Base-by-base conservation (phyloP, 2,113 vertebrate genomes). In the Neogobius melanostomus region DNA sequence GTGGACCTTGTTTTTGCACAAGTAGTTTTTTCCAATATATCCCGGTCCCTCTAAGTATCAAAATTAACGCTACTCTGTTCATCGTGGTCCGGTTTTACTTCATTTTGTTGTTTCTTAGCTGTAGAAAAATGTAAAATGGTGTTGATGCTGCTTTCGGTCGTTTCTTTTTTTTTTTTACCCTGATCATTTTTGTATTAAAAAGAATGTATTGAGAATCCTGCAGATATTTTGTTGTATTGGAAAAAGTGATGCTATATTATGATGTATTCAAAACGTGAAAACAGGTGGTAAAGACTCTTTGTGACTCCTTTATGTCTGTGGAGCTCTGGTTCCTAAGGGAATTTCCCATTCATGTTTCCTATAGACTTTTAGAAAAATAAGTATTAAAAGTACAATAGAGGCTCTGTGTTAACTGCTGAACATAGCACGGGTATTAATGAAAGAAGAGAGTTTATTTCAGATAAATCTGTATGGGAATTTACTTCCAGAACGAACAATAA, bases 161-260 rank as follows among this genome's bases (percentile, higher is more conserved):
- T 53, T 75, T 50, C 76, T 7, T 65, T 48, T 49, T 50, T 76
- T 59, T 79, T 82, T 72, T 73, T n/a, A 74, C 74, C 59, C 62
- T 78, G 66, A 76, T 80, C 71, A 45, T 67, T 84, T 88, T 88
- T 89, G 28, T 85, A 89, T 85, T 83, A 77, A 74, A 28, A 71
- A 82, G 80, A 88, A 86, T 91, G 85, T 89, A 87, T 53, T 65
- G 72, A 86, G 77, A 81, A 76, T 49, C 68, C 10, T 66, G 82
- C 83, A 72, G 64, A 70, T 88, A 88, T 90, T 91, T 91, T 91
- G 84, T 70, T 75, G 82, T 88, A 66, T 72, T 76, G 44, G 81
- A 52, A 9, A 71, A 80, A 56, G 67, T 75, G 60, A 78, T 70
- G 36, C 21, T 69, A 77, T 60, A 74, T 83, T 85, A 82, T 90